Conservation (phyloP, 2,797 vertebrate genomes). For the Taeniopygia guttata region DNA sequence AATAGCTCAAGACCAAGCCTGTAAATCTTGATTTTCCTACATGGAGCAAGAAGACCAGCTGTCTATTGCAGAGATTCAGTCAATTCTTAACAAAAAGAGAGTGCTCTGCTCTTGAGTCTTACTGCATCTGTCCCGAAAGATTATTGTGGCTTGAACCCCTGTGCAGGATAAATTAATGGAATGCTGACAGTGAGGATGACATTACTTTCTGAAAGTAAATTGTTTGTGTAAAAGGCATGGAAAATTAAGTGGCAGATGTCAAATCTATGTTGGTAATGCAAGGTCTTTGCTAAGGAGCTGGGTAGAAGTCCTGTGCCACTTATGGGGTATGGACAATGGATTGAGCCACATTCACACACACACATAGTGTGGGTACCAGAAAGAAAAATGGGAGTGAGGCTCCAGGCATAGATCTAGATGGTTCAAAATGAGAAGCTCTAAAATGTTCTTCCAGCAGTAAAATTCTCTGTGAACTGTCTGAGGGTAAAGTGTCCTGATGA, state of each 20-base stretch:
- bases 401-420: rapidly evolving
- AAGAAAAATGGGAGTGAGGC: background rate
- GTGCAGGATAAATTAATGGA: background rate
- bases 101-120: background rate
- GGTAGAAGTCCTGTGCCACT: background rate
- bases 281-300: background rate
- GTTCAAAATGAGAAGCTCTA: background rate
- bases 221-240: background rate
- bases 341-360: background rate
- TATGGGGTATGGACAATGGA: background rate
- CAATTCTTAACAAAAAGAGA: background rate
- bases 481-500: background rate
- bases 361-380: too few species aligned
- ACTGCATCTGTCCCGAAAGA: background rate
- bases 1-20: background rate
- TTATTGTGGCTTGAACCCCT: background rate
- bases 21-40: background rate
- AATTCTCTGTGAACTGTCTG: background rate
- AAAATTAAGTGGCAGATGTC: background rate
- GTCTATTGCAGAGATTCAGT: background rate
- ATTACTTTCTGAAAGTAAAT: background rate
- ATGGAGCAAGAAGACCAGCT: background rate
- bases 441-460: background rate
- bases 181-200: background rate
- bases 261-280: background rate